phyloP scores from a whole-genome alignment of 37 sponge, comb jelly and placozoan genomes.

The Dysidea cf. avara region DNA sequence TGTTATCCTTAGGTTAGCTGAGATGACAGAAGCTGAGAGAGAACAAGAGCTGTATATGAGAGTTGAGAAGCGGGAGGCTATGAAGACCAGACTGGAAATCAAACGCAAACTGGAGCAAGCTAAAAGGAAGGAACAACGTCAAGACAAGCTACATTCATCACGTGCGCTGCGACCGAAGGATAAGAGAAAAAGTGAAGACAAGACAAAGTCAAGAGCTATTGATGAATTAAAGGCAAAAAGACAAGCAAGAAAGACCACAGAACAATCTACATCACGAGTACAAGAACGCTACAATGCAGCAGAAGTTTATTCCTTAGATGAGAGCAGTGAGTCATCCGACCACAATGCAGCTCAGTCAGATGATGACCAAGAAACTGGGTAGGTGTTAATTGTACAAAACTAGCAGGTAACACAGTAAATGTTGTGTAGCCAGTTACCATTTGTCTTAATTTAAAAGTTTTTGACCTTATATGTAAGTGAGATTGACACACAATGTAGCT shows the following conservation, averaged over 20 bases:
- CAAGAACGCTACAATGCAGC: too few species aligned
- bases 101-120: conserved; percentile 60
- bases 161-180: conserved; percentile 38
- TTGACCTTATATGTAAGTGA: too few species aligned
- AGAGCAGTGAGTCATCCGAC: neutral
- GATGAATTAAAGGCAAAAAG: conserved; percentile 86
- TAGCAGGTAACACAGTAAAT: neutral
- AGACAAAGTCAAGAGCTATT: conserved; percentile 72
- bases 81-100: conserved; percentile 79
- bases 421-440: too few species aligned
- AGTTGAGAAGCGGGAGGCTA: conserved; percentile 71
- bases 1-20: conserved; percentile 32
- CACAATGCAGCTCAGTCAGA: conserved; percentile 18
- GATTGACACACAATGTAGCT: too few species aligned
- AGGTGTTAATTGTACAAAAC: too few species aligned
- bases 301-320: too few species aligned
- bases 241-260: conserved; percentile 40
- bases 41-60: conserved; percentile 91
- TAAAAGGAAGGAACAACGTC: conserved; percentile 45
- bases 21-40: conserved; percentile 94
- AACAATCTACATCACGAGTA: neutral
- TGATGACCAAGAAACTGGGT: conserved; percentile 23
- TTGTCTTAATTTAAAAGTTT: too few species aligned
- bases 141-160: conserved; percentile 23
- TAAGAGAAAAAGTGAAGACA: conserved; percentile 50